Evolutionary conservation across 2,888 invertebrate species (phyloP).

Genomic region (Poecilobothrus nobilitatus): DNA sequence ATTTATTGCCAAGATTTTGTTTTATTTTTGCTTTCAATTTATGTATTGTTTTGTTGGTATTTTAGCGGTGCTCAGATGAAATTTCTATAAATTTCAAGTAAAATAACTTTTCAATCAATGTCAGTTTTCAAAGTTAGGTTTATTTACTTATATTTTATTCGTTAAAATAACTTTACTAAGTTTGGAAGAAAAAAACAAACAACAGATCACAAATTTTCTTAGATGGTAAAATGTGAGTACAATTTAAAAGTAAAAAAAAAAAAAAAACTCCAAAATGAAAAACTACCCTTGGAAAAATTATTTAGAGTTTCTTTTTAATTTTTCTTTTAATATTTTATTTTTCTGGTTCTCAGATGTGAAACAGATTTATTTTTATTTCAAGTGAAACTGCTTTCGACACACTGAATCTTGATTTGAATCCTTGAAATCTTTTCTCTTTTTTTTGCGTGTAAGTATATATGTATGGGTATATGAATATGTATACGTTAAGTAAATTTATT

Average conservation of each 20-base stretch:
- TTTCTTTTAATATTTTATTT: background rate
- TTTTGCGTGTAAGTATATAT: too few species aligned
- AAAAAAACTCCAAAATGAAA: background rate
- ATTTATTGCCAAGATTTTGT: background rate
- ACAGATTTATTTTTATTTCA: slow-evolving; percentile 1
- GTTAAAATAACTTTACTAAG: background rate
- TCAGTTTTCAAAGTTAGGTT: background rate
- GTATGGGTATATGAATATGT: too few species aligned
- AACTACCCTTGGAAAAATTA: background rate
- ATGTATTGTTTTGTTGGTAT: background rate
- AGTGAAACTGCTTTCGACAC: background rate
- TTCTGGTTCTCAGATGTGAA: background rate
- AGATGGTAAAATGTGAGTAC: background rate
- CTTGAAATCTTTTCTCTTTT: background rate
- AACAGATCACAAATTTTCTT: background rate
- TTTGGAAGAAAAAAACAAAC: background rate
- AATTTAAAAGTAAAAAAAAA: background rate
- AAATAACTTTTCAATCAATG: slow-evolving; percentile 3
- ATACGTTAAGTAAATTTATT: background rate
- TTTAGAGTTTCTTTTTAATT: background rate
- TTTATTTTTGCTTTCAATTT: background rate
- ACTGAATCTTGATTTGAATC: slow-evolving; percentile 2
- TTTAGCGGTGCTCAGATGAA: background rate
- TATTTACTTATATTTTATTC: background rate
- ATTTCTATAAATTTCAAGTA: background rate